Evolutionary conservation across 2,113 vertebrate genomes (phyloP).

Genomic region (Phasianus colchicus): DNA sequence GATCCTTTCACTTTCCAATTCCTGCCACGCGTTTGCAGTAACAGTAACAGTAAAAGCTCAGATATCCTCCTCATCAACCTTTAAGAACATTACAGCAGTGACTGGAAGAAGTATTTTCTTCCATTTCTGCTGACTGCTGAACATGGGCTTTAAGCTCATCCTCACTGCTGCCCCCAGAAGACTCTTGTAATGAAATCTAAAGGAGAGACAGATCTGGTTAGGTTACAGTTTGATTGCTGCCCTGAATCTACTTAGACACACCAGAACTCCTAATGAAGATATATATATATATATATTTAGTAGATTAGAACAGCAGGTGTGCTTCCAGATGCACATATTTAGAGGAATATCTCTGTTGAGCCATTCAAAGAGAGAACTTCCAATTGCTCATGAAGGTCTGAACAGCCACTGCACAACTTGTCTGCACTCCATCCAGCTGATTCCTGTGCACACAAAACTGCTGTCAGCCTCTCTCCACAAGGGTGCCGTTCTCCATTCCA

Average conservation of each 20-base stretch:
- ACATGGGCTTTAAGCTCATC: neutral
- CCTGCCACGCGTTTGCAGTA: neutral
- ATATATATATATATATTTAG: neutral
- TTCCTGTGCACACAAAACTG: neutral
- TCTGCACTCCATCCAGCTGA: neutral
- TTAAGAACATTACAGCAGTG: fast-evolving
- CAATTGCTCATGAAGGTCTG: neutral
- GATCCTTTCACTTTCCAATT: neutral
- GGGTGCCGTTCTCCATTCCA: neutral
- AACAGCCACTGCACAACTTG: neutral
- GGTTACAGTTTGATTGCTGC: neutral
- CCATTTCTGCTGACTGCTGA: neutral
- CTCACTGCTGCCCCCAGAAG: neutral
- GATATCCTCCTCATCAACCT: neutral
- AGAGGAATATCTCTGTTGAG: neutral
- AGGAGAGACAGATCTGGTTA: neutral
- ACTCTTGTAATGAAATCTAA: neutral
- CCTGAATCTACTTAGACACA: neutral
- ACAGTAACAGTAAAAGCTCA: neutral
- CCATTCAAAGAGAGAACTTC: neutral
- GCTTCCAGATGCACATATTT: neutral
- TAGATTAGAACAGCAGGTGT: neutral
- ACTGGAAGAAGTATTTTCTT: neutral
- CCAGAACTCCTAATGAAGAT: neutral
- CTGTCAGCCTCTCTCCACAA: neutral